Conservation (phyloP, 2,113 vertebrate genomes). For the Cyphomyrus plagiostoma region DNA sequence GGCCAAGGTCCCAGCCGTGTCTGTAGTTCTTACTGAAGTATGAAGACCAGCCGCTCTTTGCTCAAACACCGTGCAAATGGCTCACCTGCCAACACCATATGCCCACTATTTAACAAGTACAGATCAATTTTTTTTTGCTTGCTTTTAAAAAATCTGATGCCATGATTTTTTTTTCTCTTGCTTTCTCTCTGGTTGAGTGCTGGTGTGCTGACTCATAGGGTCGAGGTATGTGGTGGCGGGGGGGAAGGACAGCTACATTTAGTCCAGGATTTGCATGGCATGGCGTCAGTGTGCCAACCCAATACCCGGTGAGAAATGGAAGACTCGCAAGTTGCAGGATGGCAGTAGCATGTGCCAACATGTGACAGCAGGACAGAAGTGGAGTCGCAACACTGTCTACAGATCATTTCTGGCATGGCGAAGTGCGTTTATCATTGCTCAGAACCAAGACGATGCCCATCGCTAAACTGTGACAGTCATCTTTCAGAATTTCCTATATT, state of each 20-base stretch:
- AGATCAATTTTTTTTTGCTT: conserved; percentile 32
- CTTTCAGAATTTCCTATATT: neutral
- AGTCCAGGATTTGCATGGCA: conserved; percentile 34
- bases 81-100: conserved; percentile 41
- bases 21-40: neutral
- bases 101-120: conserved; percentile 39
- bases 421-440: neutral
- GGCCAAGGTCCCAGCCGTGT: conserved; percentile 16
- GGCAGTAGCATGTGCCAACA: neutral
- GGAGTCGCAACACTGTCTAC: neutral
- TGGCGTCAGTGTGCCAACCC: neutral
- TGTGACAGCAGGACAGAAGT: neutral
- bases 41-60: conserved; percentile 23
- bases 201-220: conserved; percentile 32
- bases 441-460: too few species aligned
- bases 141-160: conserved; percentile 34
- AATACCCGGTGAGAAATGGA: neutral
- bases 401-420: neutral
- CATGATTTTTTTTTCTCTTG: conserved; percentile 5
- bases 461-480: neutral
- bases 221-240: neutral
- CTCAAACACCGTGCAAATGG: conserved; percentile 31
- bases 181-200: conserved; percentile 14
- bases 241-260: neutral
- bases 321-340: neutral